Evolutionary conservation across 2,888 invertebrate species (phyloP).

Genomic region (Melangyna quadrimaculata): DNA sequence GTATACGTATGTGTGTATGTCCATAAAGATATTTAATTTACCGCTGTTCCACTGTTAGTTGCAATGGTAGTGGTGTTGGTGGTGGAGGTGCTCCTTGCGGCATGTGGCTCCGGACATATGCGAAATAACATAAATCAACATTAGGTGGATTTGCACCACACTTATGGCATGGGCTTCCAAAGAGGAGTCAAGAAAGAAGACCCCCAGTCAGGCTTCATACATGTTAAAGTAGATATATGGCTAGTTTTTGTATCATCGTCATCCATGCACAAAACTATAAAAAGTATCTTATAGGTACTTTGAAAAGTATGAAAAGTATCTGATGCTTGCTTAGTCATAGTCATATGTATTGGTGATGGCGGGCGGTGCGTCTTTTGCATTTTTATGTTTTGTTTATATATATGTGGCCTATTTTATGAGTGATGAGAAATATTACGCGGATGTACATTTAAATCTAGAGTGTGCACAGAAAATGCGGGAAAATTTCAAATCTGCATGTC

Average conservation of each 20-base stretch:
- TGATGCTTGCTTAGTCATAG: conserved; percentile 48
- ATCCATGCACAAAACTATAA: not conserved
- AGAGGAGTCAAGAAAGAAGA: conserved; percentile 16
- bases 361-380: conserved; percentile 48
- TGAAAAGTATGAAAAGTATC: not conserved
- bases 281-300: not conserved
- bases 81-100: conserved; percentile 47
- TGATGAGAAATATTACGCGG: conserved; percentile 42
- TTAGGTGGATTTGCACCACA: conserved; percentile 48
- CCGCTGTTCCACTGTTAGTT: conserved; percentile 38
- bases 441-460: conserved; percentile 45
- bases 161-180: not conserved
- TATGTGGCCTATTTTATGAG: conserved; percentile 58
- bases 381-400: not conserved
- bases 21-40: conserved; percentile 63
- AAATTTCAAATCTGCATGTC: conserved; percentile 51
- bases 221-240: too few species aligned
- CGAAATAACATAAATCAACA: conserved; percentile 65
- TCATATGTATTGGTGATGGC: too few species aligned
- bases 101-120: conserved; percentile 49
- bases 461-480: conserved; percentile 39
- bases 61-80: not conserved
- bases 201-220: conserved; percentile 51
- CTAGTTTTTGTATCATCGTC: conserved; percentile 20
- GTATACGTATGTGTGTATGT: not conserved